Evolutionary conservation across 2,888 invertebrate genomes (phyloP).

Genomic region (Andrena camellia): DNA sequence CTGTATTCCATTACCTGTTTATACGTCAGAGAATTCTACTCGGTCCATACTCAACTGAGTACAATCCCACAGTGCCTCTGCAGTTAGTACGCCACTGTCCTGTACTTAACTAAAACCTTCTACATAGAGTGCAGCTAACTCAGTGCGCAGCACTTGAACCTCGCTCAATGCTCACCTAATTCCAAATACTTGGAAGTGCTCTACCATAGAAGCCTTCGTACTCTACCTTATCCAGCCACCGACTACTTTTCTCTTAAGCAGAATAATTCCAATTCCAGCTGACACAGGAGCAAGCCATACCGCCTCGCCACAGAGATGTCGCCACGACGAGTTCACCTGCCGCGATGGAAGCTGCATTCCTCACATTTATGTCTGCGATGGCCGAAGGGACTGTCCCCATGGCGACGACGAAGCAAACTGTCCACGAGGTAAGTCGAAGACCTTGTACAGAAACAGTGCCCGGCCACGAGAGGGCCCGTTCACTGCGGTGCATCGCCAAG

Average conservation of each 20-base stretch:
- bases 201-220: background rate
- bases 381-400: slow-evolving; percentile 87
- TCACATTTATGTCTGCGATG: slow-evolving; percentile 86
- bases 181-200: background rate
- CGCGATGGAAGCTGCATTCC: slow-evolving; percentile 86
- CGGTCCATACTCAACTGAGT: no score
- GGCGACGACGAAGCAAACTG: slow-evolving; percentile 88
- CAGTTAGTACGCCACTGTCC: no score
- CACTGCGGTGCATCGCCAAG: no score
- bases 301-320: slow-evolving; percentile 77
- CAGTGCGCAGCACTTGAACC: background rate
- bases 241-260: background rate
- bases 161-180: background rate
- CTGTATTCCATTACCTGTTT: no score
- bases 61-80: no score
- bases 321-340: slow-evolving; percentile 86
- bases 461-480: background rate
- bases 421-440: slow-evolving; percentile 78
- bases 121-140: background rate
- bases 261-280: slow-evolving; percentile 72
- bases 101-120: no score
- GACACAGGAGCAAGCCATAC: slow-evolving; percentile 60
- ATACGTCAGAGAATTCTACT: no score
- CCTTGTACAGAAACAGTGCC: background rate
- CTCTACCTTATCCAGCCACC: background rate